A percentile compares a stretch with the other conserved stretches of the same genome.
These are phyloP conservation scores for Eumeta japonica DNA, from an alignment of 1,140 invertebrate genomes.

Conservation along the genomic window DNA sequence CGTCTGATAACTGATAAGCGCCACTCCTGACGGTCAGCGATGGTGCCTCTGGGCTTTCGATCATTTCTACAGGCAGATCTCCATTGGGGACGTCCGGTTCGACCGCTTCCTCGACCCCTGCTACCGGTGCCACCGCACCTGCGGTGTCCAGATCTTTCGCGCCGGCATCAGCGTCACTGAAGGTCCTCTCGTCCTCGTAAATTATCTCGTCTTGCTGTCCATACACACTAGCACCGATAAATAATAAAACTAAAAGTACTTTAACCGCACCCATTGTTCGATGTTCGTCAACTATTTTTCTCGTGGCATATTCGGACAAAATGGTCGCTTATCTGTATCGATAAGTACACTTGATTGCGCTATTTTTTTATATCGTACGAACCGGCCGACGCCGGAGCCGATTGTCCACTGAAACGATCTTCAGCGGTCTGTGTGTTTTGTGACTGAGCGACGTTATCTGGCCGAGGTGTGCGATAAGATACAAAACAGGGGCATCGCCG, in stretches of 20 bases:
- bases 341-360: too few relatives aligned
- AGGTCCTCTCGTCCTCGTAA: constrained; percentile 26
- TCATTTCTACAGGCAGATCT: constrained; percentile 22
- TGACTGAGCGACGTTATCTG: constrained; percentile 46
- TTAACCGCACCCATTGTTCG: constrained; percentile 42
- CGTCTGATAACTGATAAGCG: constrained; percentile 33
- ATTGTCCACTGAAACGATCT: too few relatives aligned
- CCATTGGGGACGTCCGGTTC: constrained; percentile 20
- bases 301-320: too few relatives aligned
- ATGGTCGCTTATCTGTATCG: too few relatives aligned
- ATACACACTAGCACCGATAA: constrained; percentile 33
- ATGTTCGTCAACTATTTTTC: too few relatives aligned
- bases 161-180: constrained; percentile 17
- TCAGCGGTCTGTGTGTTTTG: constrained; percentile 46
- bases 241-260: constrained; percentile 33
- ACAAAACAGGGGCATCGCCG: constrained; percentile 49
- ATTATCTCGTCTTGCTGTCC: constrained; percentile 29
- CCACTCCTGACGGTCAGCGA: constrained; percentile 33
- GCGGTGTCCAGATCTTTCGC: constrained; percentile 6
- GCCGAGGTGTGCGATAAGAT: constrained; percentile 49
- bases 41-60: constrained; percentile 18
- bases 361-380: too few relatives aligned
- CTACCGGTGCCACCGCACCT: constrained; percentile 10
- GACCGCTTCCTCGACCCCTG: constrained; percentile 8
- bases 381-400: too few relatives aligned